Evolutionary conservation across 2,797 vertebrate genomes (phyloP), one percentile per base, ranked within the genome.

Genomic region (Simalia tracyae): DNA sequence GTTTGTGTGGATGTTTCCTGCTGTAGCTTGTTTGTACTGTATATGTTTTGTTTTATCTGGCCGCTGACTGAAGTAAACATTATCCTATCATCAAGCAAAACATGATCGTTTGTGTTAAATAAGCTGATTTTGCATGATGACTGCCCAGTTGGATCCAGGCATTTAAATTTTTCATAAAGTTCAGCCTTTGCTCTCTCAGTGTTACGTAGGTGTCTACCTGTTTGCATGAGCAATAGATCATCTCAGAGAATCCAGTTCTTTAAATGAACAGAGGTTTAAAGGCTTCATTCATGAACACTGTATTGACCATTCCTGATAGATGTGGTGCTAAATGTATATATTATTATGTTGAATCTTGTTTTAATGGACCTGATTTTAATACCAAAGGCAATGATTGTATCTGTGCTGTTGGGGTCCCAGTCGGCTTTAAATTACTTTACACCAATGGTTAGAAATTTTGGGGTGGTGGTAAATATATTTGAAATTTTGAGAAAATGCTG

Each of bases 131-230:
- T 66, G 26, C 7, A 7, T 76, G 42, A n/a, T 84, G 66, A 1
- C 11, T 84, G 19, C 24, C 28, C n/a, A 68, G 31, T 59, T 88
- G 28, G n/a, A 84, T 64, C 64, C 22, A 56, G 46, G 15, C 2
- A 6, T 92, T 92, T 89, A 84, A 46, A 54, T 85, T 50, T 89
- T 86, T 89, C 54, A 68, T 85, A 64, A 89, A 89, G 26, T 2
- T 66, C 54, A 10, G 19, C 5, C 61, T 86, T 46, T 36, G 11
- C 12, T 68, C 42, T 24, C n/a, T 11, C 14, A 2, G 5, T 57
- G 60, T 24, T 36, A 1, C 12, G 1, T 7, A 72, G 46, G 22
- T 91, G 22, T 46, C 19, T 42, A 9, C 19, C 14, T 26, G 26
- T 31, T 59, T 50, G 14, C n/a, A 19, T 91, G 19, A 86, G 24